phyloP scores from a whole-genome alignment of 2,113 vertebrate species.

The Pseudonaja textilis region DNA sequence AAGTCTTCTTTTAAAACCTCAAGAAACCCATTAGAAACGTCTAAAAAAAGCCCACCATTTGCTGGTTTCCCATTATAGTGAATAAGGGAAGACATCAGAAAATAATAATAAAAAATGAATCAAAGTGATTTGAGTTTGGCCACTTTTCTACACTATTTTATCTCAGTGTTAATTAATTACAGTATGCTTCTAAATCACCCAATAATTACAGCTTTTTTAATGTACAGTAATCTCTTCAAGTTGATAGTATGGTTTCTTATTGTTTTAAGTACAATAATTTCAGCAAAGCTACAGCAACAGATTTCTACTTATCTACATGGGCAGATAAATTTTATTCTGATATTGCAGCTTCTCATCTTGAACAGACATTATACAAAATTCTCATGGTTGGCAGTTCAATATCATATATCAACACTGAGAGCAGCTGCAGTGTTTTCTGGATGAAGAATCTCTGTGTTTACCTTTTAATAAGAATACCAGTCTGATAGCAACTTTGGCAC shows the following conservation, averaged over 20 bases:
- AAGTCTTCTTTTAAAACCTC: background rate
- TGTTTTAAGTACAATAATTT: rapidly evolving
- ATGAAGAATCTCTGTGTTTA: conserved; percentile 33
- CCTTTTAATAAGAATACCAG: conserved; percentile 1
- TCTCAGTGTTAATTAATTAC: background rate
- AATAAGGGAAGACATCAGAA: background rate
- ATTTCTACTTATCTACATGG: rapidly evolving
- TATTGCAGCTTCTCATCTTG: background rate
- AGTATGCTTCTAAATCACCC: background rate
- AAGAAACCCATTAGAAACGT: background rate
- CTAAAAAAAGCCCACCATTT: background rate
- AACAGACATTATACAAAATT: background rate
- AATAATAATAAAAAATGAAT: background rate
- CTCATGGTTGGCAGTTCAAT: background rate
- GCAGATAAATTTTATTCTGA: background rate
- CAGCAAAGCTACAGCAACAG: background rate
- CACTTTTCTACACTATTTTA: background rate
- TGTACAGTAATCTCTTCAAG: background rate
- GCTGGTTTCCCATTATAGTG: background rate
- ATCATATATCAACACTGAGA: background rate
- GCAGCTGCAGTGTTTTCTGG: conserved; percentile 49
- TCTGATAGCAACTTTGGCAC: rapidly evolving
- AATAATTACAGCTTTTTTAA: background rate
- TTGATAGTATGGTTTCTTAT: rapidly evolving
- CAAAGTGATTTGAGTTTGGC: background rate